Evolutionary conservation across 2,888 invertebrate genomes (phyloP), one percentile per base, ranked within the genome.

Genomic region (Watsonalla binaria): DNA sequence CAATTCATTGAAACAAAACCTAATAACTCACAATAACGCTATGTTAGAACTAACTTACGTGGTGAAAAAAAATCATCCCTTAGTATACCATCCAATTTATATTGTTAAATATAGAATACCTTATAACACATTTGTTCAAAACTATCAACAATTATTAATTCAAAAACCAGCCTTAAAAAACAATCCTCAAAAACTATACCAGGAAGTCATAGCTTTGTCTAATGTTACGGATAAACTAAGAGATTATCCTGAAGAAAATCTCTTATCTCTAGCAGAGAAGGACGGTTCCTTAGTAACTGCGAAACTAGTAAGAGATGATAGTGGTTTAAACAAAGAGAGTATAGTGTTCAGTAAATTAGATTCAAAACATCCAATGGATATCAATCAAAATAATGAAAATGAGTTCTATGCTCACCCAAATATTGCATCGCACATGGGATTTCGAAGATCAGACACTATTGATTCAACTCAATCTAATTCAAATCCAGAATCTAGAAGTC

Each of bases 61-160:
- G 54, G 54, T 87, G 0, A 81, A 78, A 62, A 71, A 68, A 45
- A 76, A 78, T 2, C 65, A 71, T 6, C 76, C 80, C 6, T 42
- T 76, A 0, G 54, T 74, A 39, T 77, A 81, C 46, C 74, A 80
- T 45, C 80, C 84, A 4, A 66, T 72, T 7, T 82, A 80, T 61
- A 84, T 78, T 55, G 78, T 86, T 0, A 86, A 85, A 68, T 86
- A 84, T 51, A 75, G 71, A 55, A 57, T 86, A 14, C 84, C 86
- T 8, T 80, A 81, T 50, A 45, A 61, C 6, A 62, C 61, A 0
- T 84, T 84, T 51, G 49, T 82, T 11, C 54, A 62, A 0, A 75
- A 71, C 33, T 54, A 77, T 24, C 60, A 72, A 37, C 59, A 66
- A 13, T 51, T 84, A 39, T 42, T 80, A 6, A 7, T 51, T 11